These are phyloP conservation scores for Vimba vimba DNA, from an alignment of 2,113 vertebrate species.

Conservation along the genomic window DNA sequence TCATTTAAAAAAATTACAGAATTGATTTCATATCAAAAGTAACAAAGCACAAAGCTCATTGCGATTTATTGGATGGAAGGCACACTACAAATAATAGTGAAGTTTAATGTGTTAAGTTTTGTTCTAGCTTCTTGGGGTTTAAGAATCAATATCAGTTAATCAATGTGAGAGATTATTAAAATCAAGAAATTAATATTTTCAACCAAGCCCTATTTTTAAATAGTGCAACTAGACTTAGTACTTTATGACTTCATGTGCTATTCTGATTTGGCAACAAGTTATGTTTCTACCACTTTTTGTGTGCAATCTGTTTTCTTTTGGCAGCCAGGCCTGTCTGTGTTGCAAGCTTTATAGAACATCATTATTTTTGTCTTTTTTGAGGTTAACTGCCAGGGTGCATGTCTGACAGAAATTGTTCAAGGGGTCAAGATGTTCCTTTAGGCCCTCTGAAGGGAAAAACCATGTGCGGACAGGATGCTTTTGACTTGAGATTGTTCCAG, in stretches of 20 bases:
- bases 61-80: too few species aligned
- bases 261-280: neutral
- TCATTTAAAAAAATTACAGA: too few species aligned
- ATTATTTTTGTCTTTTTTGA: slow-evolving; percentile 30
- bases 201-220: neutral
- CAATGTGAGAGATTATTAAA: too few species aligned
- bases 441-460: neutral
- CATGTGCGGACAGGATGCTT: neutral
- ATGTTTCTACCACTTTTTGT: neutral
- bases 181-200: too few species aligned
- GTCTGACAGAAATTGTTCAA: neutral
- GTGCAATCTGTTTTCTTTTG: neutral
- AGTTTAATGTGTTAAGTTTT: too few species aligned
- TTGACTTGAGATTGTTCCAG: neutral
- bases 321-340: neutral
- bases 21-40: too few species aligned
- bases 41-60: too few species aligned
- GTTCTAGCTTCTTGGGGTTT: too few species aligned
- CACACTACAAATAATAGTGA: too few species aligned
- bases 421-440: slow-evolving; percentile 13
- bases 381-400: neutral
- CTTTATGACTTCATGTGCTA: neutral
- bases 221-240: neutral
- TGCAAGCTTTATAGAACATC: slow-evolving; percentile 3
- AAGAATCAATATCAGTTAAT: too few species aligned